Evolutionary conservation across 2,888 invertebrate species (phyloP).

Genomic region (Agapetus fuscipes): DNA sequence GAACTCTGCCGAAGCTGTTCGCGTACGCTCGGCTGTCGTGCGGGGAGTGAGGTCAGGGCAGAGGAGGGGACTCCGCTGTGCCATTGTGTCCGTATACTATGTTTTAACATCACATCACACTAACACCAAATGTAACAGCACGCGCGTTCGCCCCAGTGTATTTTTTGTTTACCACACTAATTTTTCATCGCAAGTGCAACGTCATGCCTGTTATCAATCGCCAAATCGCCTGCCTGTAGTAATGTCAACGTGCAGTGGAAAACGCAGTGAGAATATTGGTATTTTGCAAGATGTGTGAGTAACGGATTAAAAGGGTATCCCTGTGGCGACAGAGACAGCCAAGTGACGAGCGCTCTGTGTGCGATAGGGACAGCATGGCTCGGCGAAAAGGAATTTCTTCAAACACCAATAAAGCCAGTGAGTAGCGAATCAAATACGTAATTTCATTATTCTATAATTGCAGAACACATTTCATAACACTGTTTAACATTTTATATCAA

Average conservation of each 20-base stretch:
- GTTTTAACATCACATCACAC: conserved; percentile 15
- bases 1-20: not conserved
- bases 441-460: no score
- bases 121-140: conserved; percentile 17
- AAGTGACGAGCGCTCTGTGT: conserved; percentile 15
- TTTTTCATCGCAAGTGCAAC: conserved; percentile 11
- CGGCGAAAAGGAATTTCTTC: conserved; percentile 20
- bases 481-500: no score
- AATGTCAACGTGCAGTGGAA: conserved; percentile 15
- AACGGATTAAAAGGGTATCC: conserved; percentile 20
- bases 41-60: not conserved
- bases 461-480: no score
- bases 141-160: conserved; percentile 16
- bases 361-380: conserved; percentile 17
- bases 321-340: conserved; percentile 17
- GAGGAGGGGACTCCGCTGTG: conserved; percentile 1
- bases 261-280: conserved; percentile 14
- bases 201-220: conserved; percentile 10
- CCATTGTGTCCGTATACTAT: conserved; percentile 14
- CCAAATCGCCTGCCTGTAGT: conserved; percentile 10
- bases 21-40: not conserved
- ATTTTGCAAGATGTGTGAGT: conserved; percentile 21
- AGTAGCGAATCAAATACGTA: conserved; percentile 9
- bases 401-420: conserved; percentile 17
- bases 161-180: conserved; percentile 18